Evolutionary conservation across 2,797 vertebrate genomes (phyloP).

Genomic region (Pseudomugil gertrudae): DNA sequence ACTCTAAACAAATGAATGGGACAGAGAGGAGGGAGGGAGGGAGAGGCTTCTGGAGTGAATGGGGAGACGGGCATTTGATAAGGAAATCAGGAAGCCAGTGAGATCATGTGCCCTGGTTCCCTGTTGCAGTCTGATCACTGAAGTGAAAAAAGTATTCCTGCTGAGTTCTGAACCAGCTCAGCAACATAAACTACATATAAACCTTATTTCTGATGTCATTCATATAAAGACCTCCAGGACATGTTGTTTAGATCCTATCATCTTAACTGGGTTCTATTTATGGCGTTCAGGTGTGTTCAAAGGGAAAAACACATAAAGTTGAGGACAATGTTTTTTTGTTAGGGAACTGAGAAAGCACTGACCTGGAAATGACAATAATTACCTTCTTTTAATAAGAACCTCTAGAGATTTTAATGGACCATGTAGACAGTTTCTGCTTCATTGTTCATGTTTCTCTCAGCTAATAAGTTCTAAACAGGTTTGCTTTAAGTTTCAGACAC

Average conservation of each 20-base stretch:
- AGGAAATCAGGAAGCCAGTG: constrained; percentile 73
- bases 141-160: constrained; percentile 44
- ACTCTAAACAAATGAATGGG: constrained; percentile 74
- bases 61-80: constrained; percentile 73
- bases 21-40: constrained; percentile 3
- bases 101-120: constrained; percentile 58
- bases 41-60: constrained; percentile 53
- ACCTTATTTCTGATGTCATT: constrained; percentile 2
- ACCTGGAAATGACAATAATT: constrained; percentile 19
- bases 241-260: background rate
- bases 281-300: too few species aligned
- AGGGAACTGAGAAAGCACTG: constrained; percentile 28
- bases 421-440: constrained; percentile 31
- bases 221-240: background rate
- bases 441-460: too few species aligned
- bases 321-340: constrained; percentile 14
- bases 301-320: too few species aligned
- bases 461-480: too few species aligned
- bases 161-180: constrained; percentile 6
- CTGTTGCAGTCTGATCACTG: constrained; percentile 52
- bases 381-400: constrained; percentile 35
- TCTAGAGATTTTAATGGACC: background rate
- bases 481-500: background rate
- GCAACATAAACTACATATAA: constrained; percentile 4
- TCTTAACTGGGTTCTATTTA: background rate